phyloP scores from a whole-genome alignment of 2,797 vertebrate species.

The Acridotheres tristis region DNA sequence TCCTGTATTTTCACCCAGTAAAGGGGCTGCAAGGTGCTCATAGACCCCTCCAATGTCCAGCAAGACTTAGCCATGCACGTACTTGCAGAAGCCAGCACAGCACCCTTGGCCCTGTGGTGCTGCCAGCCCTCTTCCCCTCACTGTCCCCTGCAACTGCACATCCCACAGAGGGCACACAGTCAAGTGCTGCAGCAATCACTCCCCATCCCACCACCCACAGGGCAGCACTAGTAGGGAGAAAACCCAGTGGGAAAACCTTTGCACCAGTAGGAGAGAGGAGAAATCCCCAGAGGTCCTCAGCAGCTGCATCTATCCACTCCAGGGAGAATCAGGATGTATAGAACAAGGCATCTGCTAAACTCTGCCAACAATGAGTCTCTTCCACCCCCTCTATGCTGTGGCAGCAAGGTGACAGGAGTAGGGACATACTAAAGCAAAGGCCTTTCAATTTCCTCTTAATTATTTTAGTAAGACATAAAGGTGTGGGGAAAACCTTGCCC shows the following conservation, averaged over 20 bases:
- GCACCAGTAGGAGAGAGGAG: background rate
- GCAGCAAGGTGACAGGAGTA: background rate
- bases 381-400: background rate
- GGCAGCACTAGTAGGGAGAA: background rate
- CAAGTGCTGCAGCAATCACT: background rate
- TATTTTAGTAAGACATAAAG: background rate
- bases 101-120: background rate
- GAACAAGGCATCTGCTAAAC: background rate
- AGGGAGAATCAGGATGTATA: background rate
- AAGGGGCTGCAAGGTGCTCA: background rate
- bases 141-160: too few relatives aligned
- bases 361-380: background rate
- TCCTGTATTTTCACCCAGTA: background rate
- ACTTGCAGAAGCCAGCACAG: background rate
- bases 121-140: background rate
- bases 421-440: background rate
- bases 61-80: rapidly evolving
- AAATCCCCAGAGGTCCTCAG: background rate
- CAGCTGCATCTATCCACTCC: background rate
- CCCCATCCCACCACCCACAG: background rate
- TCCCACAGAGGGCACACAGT: background rate
- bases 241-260: background rate
- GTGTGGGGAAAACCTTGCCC: background rate
- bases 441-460: background rate
- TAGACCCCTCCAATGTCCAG: rapidly evolving